phyloP scores from a whole-genome alignment of 2,113 vertebrate species.

The Sphyrna mokarran region DNA sequence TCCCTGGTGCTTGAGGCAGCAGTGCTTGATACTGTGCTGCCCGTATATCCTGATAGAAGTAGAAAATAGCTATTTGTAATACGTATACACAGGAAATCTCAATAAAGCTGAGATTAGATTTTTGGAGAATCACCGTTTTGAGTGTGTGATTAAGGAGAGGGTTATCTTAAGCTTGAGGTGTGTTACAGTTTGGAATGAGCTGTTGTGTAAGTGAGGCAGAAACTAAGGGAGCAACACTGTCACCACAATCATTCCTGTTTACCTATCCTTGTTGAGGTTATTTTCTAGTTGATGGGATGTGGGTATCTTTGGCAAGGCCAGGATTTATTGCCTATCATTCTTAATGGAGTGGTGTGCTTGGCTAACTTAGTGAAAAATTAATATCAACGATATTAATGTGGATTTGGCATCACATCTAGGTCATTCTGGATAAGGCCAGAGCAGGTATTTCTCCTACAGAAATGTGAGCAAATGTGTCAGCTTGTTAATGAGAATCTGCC shows the following conservation, averaged over 20 bases:
- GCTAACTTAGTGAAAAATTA: neutral
- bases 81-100: neutral
- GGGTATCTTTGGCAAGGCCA: neutral
- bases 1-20: too few species aligned
- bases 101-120: neutral
- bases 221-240: neutral
- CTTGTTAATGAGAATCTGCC: neutral
- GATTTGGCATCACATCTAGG: neutral
- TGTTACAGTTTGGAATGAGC: neutral
- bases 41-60: too few species aligned
- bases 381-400: neutral
- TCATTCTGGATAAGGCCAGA: neutral
- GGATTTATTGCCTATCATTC: neutral
- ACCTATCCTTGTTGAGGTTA: neutral
- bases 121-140: neutral
- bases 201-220: neutral
- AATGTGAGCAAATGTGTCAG: neutral
- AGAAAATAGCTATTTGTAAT: neutral
- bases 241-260: neutral
- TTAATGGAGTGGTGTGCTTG: neutral
- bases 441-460: neutral
- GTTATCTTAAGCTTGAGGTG: neutral
- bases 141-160: neutral
- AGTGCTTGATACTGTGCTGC: too few species aligned
- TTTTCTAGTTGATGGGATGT: neutral